Evolutionary conservation across 2,797 vertebrate species (phyloP), one percentile per base, ranked within the genome.

Genomic region (Percopsis omiscomaycus): DNA sequence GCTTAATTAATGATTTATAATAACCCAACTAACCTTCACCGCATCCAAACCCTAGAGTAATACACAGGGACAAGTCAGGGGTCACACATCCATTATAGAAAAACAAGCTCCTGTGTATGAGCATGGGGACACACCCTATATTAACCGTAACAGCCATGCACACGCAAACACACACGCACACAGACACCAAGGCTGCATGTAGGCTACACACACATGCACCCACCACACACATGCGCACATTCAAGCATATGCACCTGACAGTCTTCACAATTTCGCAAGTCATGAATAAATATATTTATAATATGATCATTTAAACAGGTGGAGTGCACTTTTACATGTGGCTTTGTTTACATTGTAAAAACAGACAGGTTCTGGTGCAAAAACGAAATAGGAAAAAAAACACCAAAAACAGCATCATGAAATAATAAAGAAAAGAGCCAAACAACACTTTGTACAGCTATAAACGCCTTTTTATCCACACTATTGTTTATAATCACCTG

Each of bases 1-100:
- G 76, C 68, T 70, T 69, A 89, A 90, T 89, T 68, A 88, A 87
- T 85, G 83, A 91, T 85, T 89, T 76, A 85, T 88, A 86, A 81
- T 78, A 77, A 72, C 79, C 71, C 67, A 47, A 37, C 73, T 84
- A 86, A 90, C 85, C 90, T 91, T 91, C 86, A 90, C 79, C 77
- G 64, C 74, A 75, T 64, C 70, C 58, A 56, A 74, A 83, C 75
- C 78, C 63, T 69, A 78, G 53, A 82, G 82, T 67, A 74, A 73
- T 13, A 65, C 80, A 80, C 61, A 55, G 67, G 65, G 62, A 79
- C 68, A 84, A 85, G 80, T 79, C 88, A 87, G 88, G 59, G 86
- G 85, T 90, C 88, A 85, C 73, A 76, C 77, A 86, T 89, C 84
- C 79, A 88, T 91, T 86, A 85, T 71, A 81, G 80, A 49, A 64